Evolutionary conservation across 2,888 invertebrate genomes (phyloP).

Genomic region (Sabatieria punctata): DNA sequence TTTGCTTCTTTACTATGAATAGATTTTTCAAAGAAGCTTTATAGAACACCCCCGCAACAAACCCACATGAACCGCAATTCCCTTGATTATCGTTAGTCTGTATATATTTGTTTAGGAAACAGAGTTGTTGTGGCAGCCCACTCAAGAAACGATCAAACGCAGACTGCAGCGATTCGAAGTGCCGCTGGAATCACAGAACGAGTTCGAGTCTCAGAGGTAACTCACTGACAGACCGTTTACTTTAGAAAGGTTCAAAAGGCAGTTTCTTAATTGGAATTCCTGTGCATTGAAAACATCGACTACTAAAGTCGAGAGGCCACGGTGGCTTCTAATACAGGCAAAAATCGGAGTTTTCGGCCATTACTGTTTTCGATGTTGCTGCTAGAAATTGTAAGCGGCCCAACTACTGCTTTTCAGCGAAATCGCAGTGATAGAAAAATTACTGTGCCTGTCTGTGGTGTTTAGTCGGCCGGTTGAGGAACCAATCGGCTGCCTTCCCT

Average conservation of each 20-base stretch:
- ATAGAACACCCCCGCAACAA: too few relatives aligned
- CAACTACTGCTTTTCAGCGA: too few relatives aligned
- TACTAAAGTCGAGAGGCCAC: neutral
- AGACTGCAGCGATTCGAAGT: conserved; percentile 61
- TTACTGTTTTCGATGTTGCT: too few relatives aligned
- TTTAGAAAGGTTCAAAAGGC: conserved; percentile 1
- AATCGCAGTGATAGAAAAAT: too few relatives aligned
- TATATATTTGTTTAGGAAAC: conserved; percentile 26
- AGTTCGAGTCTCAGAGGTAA: conserved; percentile 61
- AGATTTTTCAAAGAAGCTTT: too few relatives aligned
- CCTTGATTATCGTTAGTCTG: too few relatives aligned
- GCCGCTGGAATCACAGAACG: conserved; percentile 53
- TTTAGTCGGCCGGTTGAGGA: neutral
- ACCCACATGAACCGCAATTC: too few relatives aligned
- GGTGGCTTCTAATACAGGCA: too few relatives aligned
- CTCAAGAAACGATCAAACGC: conserved; percentile 48
- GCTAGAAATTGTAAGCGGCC: too few relatives aligned
- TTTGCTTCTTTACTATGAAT: too few relatives aligned
- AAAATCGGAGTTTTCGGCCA: too few relatives aligned
- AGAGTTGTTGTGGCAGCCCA: conserved; percentile 48
- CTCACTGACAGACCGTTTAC: neutral
- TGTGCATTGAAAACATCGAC: neutral
- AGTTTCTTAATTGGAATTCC: neutral
- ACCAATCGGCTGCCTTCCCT: neutral
- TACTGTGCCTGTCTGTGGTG: too few relatives aligned